Percentiles rank a stretch among this genome's conserved stretches.
These are phyloP conservation scores for Nephrotoma guestfalica DNA, from an alignment of 2,888 invertebrate genomes.

Conservation along the genomic window DNA sequence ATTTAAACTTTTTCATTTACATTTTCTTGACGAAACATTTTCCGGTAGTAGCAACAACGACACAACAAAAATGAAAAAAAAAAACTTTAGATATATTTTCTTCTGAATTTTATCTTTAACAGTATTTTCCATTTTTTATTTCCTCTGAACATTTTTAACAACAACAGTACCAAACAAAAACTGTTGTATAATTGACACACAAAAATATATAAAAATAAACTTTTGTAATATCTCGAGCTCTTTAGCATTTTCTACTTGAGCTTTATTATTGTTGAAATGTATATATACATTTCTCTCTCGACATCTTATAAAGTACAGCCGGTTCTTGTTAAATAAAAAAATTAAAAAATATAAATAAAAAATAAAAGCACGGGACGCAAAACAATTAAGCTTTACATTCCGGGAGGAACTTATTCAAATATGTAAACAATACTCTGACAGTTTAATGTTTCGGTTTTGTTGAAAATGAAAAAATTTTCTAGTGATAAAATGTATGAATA, in stretches of 20 bases:
- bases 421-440: not conserved
- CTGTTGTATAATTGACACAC: not conserved
- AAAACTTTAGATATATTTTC: not conserved
- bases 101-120: not conserved
- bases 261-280: not conserved
- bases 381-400: not conserved
- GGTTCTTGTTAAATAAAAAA: not conserved
- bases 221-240: not conserved
- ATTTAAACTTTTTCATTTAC: not conserved
- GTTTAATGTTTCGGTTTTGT: not conserved
- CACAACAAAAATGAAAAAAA: not conserved
- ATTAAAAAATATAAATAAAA: not conserved
- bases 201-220: not conserved
- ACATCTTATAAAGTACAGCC: not conserved
- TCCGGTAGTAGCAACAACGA: not conserved
- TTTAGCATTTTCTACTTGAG: not conserved
- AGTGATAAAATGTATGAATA: too few relatives aligned
- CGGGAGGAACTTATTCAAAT: not conserved
- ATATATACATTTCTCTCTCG: not conserved
- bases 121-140: not conserved
- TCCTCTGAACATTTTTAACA: not conserved
- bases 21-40: not conserved
- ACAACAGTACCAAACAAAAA: not conserved
- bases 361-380: not conserved
- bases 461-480: too few relatives aligned